Base-by-base conservation (phyloP, 1,140 invertebrate species). In the Psilanteris sp. region DNA sequence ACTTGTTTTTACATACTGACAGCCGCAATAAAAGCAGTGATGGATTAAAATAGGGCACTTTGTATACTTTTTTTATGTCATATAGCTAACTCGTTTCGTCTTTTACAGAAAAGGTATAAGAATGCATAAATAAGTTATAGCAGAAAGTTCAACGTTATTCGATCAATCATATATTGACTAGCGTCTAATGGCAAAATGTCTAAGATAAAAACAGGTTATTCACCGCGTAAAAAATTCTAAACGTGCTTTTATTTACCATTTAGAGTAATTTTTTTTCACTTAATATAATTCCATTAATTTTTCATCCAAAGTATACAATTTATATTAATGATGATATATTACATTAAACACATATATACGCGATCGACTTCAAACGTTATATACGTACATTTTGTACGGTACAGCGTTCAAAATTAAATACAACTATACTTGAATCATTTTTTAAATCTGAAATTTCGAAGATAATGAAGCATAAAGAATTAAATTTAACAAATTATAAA, bases 21-120 rank as follows among this genome's bases (percentile, higher is more conserved):
- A 48, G 18, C 1, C 8, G 5, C n/a, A 46, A 64, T 52, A 64
- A 43, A 9, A 24, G 13, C 4, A 43, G n/a, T 64, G 59, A 64
- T 52, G 46, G 59, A 64, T 64, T 52, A 41, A 64, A 64, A 43
- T 43, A 9, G 34, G 16, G 31, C 43, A 50, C 16, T 54, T 29
- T 62, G 24, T 37, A 15, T 41, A 8, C 27, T 37, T 44, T 46
- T 44, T 34, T 36, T 15, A 16, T 37, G n/a, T n/a, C 13, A 26
- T 37, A 7, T 52, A 16, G 18, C 48, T 26, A 14, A 36, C 32
- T 36, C 32, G 15, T 54, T 54, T 54, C 32, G 32, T 8, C 29
- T 39, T 20, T 54, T 29, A 11, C 4, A 22, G 9, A 24, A 43
- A 43, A 31, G 18, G 26, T 16, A 7, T 13, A 16, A 32, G 57